Evolutionary conservation across 1,140 invertebrate species (phyloP).

Genomic region (Capitella teleta): DNA sequence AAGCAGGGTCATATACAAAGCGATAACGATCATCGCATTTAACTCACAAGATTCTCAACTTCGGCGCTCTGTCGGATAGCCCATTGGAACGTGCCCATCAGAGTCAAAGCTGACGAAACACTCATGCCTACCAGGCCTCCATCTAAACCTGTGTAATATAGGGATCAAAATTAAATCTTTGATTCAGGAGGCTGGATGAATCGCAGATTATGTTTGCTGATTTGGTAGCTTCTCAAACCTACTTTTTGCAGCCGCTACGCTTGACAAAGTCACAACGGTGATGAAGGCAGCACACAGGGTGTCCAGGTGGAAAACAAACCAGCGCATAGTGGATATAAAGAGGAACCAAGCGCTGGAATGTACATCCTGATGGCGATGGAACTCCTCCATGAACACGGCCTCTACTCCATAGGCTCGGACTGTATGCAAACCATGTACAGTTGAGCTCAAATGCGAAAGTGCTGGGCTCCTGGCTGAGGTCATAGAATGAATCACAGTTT

Average conservation of each 20-base stretch:
- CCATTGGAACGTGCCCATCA: constrained; percentile 73
- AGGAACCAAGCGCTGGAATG: constrained; percentile 47
- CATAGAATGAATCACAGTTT: too few species aligned
- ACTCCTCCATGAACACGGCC: constrained; percentile 50
- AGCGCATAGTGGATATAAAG: constrained; percentile 64
- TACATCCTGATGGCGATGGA: constrained; percentile 57
- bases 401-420: constrained; percentile 71
- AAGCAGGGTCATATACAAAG: too few species aligned
- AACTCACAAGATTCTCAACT: constrained; percentile 52
- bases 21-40: too few species aligned
- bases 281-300: constrained; percentile 61
- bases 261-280: constrained; percentile 37
- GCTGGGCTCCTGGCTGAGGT: constrained; percentile 54
- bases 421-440: constrained; percentile 76
- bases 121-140: constrained; percentile 63
- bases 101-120: constrained; percentile 62
- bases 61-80: constrained; percentile 71
- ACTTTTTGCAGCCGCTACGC: constrained; percentile 27
- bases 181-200: too few species aligned
- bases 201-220: too few species aligned
- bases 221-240: too few species aligned
- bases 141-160: constrained; percentile 19
- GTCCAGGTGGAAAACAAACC: constrained; percentile 74
- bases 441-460: constrained; percentile 75
- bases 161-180: too few species aligned